Conservation (phyloP, 1,140 invertebrate species). For the Penaeus japonicus region DNA sequence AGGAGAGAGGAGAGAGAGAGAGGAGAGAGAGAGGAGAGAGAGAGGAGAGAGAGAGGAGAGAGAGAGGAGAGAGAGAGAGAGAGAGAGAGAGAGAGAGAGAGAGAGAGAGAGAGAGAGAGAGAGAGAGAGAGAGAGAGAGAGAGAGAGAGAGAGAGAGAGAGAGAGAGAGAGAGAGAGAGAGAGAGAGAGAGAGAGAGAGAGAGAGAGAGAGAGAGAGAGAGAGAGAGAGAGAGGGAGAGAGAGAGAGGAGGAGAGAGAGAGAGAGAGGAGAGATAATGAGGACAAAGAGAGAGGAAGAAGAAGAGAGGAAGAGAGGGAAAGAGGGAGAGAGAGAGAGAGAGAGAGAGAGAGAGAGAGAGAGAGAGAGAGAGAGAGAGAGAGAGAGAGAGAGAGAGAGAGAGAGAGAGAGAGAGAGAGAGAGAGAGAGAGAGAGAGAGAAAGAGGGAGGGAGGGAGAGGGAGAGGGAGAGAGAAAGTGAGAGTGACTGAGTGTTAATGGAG, state of each 20-base stretch:
- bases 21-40: no score
- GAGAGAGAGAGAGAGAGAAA: not conserved
- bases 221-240: not conserved
- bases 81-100: not conserved
- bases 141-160: slow-evolving; percentile 22
- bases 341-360: not conserved
- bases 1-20: no score
- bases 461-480: not conserved
- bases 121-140: slow-evolving; percentile 23
- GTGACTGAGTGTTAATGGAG: no score
- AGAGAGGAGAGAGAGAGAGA: not conserved
- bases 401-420: not conserved
- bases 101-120: not conserved
- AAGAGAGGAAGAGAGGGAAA: no score
- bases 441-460: not conserved
- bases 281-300: no score
- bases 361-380: not conserved
- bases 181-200: not conserved
- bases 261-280: no score
- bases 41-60: no score
- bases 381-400: not conserved
- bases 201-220: not conserved
- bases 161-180: slow-evolving; percentile 13
- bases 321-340: not conserved
- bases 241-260: not conserved